Evolutionary conservation across 2,797 vertebrate genomes (phyloP).

Genomic region (Serranus cabrilla): DNA sequence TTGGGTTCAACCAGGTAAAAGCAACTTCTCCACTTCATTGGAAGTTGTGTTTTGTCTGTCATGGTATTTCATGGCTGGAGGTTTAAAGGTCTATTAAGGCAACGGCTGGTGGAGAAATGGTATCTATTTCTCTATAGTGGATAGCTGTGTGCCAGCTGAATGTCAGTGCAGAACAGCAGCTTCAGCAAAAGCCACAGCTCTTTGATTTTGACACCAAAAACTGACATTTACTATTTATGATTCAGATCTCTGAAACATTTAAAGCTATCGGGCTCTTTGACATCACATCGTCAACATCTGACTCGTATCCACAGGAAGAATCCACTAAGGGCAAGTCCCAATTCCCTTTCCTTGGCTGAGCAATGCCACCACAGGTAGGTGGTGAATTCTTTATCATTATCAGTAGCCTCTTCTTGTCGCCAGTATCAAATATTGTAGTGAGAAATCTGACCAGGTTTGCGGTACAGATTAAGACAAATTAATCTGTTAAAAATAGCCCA

Average conservation of each 20-base stretch:
- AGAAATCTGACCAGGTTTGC: too few species aligned
- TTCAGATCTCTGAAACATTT: slow-evolving; percentile 4
- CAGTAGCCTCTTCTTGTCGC: too few species aligned
- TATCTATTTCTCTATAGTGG: background rate
- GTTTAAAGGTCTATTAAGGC: background rate
- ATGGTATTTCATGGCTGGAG: background rate
- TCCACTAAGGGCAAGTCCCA: background rate
- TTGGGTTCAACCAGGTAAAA: background rate
- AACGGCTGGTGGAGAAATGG: background rate
- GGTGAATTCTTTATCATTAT: too few species aligned
- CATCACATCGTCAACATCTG: background rate
- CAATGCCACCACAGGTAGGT: too few species aligned
- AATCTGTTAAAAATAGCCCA: too few species aligned
- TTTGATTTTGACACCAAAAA: slow-evolving; percentile 1
- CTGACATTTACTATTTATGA: slow-evolving; percentile 20
- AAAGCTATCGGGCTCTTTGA: slow-evolving; percentile 7
- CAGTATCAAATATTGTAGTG: too few species aligned
- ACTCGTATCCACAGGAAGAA: background rate
- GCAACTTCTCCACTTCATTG: too few species aligned
- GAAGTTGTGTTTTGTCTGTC: background rate
- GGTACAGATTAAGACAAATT: too few species aligned
- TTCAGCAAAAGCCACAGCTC: background rate
- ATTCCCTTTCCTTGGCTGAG: too few species aligned
- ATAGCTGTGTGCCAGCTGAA: background rate
- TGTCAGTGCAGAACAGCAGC: background rate